Conservation (phyloP, 2,797 vertebrate species). For the Characodon lateralis region DNA sequence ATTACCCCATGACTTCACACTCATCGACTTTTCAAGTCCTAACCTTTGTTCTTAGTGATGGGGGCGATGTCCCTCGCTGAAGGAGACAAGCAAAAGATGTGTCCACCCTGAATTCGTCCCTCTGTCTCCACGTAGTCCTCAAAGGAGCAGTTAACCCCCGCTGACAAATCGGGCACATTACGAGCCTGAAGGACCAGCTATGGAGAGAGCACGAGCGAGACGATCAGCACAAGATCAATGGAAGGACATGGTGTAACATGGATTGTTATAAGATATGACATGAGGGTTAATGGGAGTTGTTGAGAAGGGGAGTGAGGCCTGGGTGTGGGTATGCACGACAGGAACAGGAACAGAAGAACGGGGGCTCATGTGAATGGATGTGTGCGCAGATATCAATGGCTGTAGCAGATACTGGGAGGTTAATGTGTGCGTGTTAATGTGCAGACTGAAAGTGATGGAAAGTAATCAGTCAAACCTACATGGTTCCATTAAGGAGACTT, state of each 20-base stretch:
- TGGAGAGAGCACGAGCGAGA: constrained; percentile 11
- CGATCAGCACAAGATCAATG: constrained; percentile 72
- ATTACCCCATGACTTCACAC: constrained; percentile 40
- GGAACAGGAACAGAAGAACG: constrained; percentile 37
- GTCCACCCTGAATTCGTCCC: constrained; percentile 87
- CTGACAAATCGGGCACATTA: constrained; percentile 93
- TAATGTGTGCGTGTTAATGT: constrained; percentile 58
- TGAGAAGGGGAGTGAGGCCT: constrained; percentile 13
- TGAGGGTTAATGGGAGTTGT: constrained; percentile 68
- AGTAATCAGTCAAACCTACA: constrained; percentile 44
- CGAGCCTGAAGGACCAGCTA: constrained; percentile 93
- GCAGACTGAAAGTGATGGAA: constrained; percentile 39
- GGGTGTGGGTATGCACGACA: constrained; percentile 31
- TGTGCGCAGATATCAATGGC: constrained; percentile 30
- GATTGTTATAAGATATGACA: constrained; percentile 78
- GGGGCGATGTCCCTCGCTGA: constrained; percentile 89
- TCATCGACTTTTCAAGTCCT: constrained; percentile 34
- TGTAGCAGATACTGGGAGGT: constrained; percentile 58
- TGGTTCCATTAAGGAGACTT: constrained; percentile 29
- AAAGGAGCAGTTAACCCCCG: constrained; percentile 96
- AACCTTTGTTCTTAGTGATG: constrained; percentile 93
- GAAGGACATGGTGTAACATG: constrained; percentile 75
- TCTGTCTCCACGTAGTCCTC: constrained; percentile 95
- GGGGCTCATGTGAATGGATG: constrained; percentile 13
- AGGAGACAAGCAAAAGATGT: constrained; percentile 92